Base-by-base conservation (phyloP, 2,888 invertebrate species). In the Eupithecia abbreviata region DNA sequence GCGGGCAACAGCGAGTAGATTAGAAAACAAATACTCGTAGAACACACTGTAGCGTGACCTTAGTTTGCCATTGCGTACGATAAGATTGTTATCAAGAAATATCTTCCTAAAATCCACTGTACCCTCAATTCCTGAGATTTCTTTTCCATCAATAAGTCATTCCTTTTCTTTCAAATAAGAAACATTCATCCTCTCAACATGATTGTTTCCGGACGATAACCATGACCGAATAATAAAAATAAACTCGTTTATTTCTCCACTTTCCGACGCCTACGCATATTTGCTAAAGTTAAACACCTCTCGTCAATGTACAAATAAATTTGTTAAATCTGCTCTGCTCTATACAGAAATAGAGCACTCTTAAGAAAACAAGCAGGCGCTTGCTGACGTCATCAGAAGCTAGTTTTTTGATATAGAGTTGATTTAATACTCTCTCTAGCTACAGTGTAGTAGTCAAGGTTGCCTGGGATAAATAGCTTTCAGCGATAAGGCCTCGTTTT, bases 241-340 rank as follows among this genome's bases (percentile, higher is more conserved):
- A 76, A 69, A 70, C 68, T 68, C 71, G 71, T 73, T 71, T 76
- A 73, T 72, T 76, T 72, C 72, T 42, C 66, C 72, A 74, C 77
- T 76, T 72, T 70, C 42, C 62, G 62, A 30, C 71, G 51, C 73
- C 72, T 30, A 77, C 74, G 49, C 67, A 68, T 13, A 30, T 71
- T 71, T 71, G 51, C 66, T 47, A 70, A 74, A 65, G 72, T 69
- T 72, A 83, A 81, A 84, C 85, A 84, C 77, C 82, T 86, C 82
- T 85, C 86, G 83, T 84, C 85, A 76, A 77, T 72, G 77, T 72
- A 71, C 67, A 18, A 87, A 86, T 86, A 87, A 85, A 84, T 83
- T 70, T 47, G 47, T 65, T 79, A 80, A 30, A 79, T 85, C 85
- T 86, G 86, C 70, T 43, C 67, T 68, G 67, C 43, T 43, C n/a